Conservation (phyloP, 1,140 invertebrate species). For the Dinothrombium tinctorium region DNA sequence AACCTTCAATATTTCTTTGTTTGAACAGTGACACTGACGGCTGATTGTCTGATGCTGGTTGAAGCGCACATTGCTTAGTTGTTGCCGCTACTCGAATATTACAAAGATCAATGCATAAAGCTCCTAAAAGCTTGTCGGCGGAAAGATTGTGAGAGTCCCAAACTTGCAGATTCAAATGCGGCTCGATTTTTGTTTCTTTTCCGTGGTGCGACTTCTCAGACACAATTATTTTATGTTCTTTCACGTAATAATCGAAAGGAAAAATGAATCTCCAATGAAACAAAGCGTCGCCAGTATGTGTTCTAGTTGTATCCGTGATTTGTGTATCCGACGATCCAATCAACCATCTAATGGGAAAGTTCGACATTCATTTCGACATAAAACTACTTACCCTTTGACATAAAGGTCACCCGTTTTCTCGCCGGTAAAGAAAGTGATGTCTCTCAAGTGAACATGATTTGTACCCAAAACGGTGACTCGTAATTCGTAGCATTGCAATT, state of each 20-base stretch:
- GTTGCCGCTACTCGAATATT: constrained; percentile 54
- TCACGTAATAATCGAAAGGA: constrained; percentile 68
- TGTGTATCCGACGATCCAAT: constrained; percentile 67
- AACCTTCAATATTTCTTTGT: constrained; percentile 62
- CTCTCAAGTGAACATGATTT: constrained; percentile 67
- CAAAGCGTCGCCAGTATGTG: constrained; percentile 68
- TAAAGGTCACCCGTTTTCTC: constrained; percentile 89
- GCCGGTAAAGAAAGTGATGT: constrained; percentile 71
- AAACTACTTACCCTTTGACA: too few species aligned
- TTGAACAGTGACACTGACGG: constrained; percentile 57
- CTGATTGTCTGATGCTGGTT: too few species aligned
- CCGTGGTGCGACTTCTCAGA: constrained; percentile 70
- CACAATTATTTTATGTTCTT: constrained; percentile 71
- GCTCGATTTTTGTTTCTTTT: constrained; percentile 65
- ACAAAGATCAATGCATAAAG: constrained; percentile 47
- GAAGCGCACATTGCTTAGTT: constrained; percentile 52
- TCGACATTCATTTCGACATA: too few species aligned
- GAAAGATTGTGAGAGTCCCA: constrained; percentile 78
- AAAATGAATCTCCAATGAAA: constrained; percentile 81
- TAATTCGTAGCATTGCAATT: constrained; percentile 57
- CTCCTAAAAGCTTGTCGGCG: constrained; percentile 61
- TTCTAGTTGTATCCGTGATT: constrained; percentile 54
- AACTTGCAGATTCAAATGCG: constrained; percentile 59
- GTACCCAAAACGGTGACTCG: constrained; percentile 76
- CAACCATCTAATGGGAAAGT: too few species aligned